Conservation (phyloP, 2,888 invertebrate species). For the Tinea pellionella region DNA sequence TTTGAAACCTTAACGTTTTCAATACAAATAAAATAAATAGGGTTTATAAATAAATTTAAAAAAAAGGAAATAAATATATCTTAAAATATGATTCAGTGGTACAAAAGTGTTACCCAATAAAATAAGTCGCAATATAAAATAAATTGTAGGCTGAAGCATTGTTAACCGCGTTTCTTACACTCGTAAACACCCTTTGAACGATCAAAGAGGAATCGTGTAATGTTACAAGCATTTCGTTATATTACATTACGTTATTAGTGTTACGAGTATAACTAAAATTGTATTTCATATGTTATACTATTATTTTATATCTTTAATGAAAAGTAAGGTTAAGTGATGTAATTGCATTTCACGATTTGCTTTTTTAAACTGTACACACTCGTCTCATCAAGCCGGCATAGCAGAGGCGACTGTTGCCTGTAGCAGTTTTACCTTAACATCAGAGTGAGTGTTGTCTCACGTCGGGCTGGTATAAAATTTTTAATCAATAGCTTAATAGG, state of each 20-base stretch:
- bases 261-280: neutral
- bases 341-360: too few species aligned
- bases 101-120: constrained; percentile 9
- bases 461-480: too few species aligned
- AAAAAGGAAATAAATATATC: neutral
- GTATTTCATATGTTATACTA: neutral
- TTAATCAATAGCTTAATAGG: neutral
- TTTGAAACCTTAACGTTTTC: too few species aligned
- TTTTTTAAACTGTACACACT: too few species aligned
- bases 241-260: too few species aligned
- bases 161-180: neutral
- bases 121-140: constrained; percentile 3
- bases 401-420: too few species aligned
- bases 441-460: too few species aligned
- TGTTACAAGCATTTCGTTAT: neutral
- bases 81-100: neutral
- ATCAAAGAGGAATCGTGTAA: neutral
- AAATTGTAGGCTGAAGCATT: neutral
- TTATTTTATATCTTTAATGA: too few species aligned
- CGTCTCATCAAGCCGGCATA: too few species aligned
- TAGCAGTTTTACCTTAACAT: too few species aligned
- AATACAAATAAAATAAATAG: neutral
- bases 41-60: neutral
- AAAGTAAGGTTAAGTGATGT: too few species aligned
- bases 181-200: constrained; percentile 2